Evolutionary conservation across 2,113 vertebrate genomes (phyloP).

Genomic region (Peucedramus taeniatus): DNA sequence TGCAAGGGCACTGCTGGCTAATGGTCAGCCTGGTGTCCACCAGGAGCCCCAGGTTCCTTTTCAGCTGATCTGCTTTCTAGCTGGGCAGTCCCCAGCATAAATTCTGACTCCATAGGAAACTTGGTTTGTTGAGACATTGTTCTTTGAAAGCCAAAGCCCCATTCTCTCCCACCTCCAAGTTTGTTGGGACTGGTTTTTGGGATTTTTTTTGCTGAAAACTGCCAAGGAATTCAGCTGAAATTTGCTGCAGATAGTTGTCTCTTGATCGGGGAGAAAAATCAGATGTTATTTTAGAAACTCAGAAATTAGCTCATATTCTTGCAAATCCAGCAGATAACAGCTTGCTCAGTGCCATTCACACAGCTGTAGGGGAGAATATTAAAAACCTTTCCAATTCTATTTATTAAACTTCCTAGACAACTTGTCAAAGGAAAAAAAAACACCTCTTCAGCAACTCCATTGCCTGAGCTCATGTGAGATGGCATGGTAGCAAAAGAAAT

Average conservation of each 20-base stretch:
- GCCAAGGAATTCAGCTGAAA: background rate
- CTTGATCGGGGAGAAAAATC: background rate
- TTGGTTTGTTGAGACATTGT: background rate
- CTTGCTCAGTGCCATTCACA: conserved; percentile 32
- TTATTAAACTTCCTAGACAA: conserved; percentile 25
- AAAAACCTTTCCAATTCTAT: conserved; percentile 30
- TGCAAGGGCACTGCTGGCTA: background rate
- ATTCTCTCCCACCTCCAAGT: background rate
- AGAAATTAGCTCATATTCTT: conserved; percentile 33
- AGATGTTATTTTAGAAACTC: conserved; percentile 22
- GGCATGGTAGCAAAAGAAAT: background rate
- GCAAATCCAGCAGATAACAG: conserved; percentile 39
- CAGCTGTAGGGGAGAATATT: conserved; percentile 43
- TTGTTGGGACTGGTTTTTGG: background rate
- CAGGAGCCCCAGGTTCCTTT: background rate
- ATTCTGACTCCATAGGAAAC: background rate
- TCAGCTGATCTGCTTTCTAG: background rate
- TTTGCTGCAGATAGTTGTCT: conserved; percentile 16
- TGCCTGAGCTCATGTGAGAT: background rate
- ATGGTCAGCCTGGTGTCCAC: background rate
- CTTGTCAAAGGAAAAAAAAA: background rate
- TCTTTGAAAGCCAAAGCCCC: background rate
- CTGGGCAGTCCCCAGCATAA: background rate
- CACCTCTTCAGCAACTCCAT: background rate
- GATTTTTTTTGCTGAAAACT: background rate